Evolutionary conservation across 2,113 vertebrate genomes (phyloP).

Genomic region (Amphilophus citrinellus): DNA sequence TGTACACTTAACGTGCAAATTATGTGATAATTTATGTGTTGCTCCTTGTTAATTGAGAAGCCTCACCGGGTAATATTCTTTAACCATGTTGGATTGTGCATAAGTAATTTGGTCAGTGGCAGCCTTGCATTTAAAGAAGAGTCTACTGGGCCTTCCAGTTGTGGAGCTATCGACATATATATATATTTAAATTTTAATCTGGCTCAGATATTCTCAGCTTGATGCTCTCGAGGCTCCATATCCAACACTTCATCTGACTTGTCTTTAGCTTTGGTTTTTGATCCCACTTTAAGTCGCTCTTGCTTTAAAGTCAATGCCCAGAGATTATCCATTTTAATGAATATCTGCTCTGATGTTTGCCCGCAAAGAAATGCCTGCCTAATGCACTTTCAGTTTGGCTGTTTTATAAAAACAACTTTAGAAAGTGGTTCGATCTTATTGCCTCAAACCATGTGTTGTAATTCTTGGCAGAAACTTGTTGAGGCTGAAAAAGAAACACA

Average conservation of each 20-base stretch:
- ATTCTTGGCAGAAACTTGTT: constrained; percentile 49
- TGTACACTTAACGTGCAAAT: not conserved
- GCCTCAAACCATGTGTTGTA: constrained; percentile 39
- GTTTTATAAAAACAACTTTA: constrained; percentile 37
- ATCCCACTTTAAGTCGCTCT: constrained; percentile 46
- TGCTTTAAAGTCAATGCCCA: constrained; percentile 46
- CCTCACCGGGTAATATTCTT: constrained; percentile 39
- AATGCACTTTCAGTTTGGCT: constrained; percentile 24
- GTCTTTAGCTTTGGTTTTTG: constrained; percentile 43
- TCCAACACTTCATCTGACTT: constrained; percentile 45
- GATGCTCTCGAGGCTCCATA: constrained; percentile 33
- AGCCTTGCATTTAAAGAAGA: constrained; percentile 2
- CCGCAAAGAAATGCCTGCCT: constrained; percentile 13
- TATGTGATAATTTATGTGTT: not conserved
- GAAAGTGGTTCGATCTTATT: constrained; percentile 25
- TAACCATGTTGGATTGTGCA: constrained; percentile 1
- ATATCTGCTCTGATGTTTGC: constrained; percentile 47
- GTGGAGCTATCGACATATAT: constrained; percentile 17
- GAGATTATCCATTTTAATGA: constrained; percentile 60
- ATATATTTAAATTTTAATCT: constrained; percentile 39
- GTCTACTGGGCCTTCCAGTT: not conserved
- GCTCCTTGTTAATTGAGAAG: not conserved
- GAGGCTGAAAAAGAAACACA: constrained; percentile 20
- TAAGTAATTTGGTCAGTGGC: constrained; percentile 20
- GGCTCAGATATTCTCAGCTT: constrained; percentile 25